Percentiles rank a stretch among this genome's conserved stretches.
Evolutionary conservation across 2,888 invertebrate species (phyloP).

Genomic region (Leucophora obtusa): DNA sequence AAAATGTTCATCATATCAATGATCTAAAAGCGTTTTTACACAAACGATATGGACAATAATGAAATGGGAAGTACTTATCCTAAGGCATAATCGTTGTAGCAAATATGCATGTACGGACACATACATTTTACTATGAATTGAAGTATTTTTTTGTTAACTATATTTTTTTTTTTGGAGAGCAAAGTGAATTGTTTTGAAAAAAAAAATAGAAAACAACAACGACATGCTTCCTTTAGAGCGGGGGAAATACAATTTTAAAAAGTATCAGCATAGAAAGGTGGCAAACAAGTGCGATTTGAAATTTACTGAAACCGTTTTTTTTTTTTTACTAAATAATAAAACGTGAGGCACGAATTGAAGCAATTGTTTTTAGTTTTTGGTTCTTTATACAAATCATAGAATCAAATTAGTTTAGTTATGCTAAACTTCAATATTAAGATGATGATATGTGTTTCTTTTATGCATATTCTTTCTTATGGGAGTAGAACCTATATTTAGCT

Average conservation of each 20-base stretch:
- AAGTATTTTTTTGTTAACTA: neutral
- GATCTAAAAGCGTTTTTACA: slow-evolving; percentile 63
- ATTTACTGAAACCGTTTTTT: slow-evolving; percentile 44
- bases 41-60: slow-evolving; percentile 62
- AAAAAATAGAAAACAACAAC: neutral
- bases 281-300: slow-evolving; percentile 63
- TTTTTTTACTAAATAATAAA: slow-evolving; percentile 50
- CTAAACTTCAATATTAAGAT: neutral
- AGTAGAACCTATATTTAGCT: slow-evolving; percentile 48
- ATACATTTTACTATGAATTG: neutral
- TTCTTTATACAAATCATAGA: slow-evolving; percentile 35
- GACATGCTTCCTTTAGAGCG: slow-evolving; percentile 26
- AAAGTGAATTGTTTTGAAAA: slow-evolving; percentile 42
- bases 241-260: neutral
- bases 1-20: slow-evolving; percentile 62
- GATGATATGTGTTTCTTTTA: slow-evolving; percentile 19
- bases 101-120: slow-evolving; percentile 18
- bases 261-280: slow-evolving; percentile 53
- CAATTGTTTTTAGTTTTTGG: slow-evolving; percentile 55
- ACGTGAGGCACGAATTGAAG: slow-evolving; percentile 63
- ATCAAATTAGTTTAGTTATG: slow-evolving; percentile 60
- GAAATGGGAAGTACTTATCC: slow-evolving; percentile 64
- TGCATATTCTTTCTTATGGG: neutral
- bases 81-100: slow-evolving; percentile 57
- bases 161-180: slow-evolving; percentile 33